Evolutionary conservation across 2,797 vertebrate genomes (phyloP), one percentile per base, ranked within the genome.

Genomic region (Argyrosomus regius): DNA sequence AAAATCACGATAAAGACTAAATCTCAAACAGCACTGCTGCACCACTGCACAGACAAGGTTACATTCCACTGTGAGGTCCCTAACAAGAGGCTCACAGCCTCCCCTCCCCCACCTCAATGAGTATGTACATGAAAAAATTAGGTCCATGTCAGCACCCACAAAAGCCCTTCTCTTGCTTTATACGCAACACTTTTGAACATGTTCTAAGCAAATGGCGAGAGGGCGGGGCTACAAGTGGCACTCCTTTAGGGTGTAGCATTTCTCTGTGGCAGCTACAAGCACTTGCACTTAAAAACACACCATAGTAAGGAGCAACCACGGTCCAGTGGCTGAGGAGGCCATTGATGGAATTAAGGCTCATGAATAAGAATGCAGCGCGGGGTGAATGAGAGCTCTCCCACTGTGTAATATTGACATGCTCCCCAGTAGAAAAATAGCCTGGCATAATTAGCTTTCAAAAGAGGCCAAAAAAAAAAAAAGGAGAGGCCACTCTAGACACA

Each of bases 331-430:
- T 76, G 83, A 89, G 80, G 61, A 86, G 81, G 87, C 87, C 90
- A 88, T 89, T 92, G 92, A 93, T 90, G 90, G 92, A 94, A 94
- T 95, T 94, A 91, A 91, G 87, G 70, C 90, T 93, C 91, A 93
- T 93, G 93, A 95, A 95, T 94, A 92, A 90, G 80, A 95, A 95
- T 92, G 91, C 65, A 54, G 80, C 45, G 28, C 28, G 17, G 58
- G 68, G 71, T 60, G 78, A 91, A 75, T 70, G 83, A 88, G 86
- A 85, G 84, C 89, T 88, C 88, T 88, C 92, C 91, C 80, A 78
- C 89, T 88, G 89, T 80, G 90, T 70, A 79, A 90, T 91, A 93
- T 91, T 92, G 92, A 94, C 93, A 92, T 90, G 89, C 88, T 92
- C 89, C 83, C 66, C 75, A 62, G 88, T 91, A 85, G 88, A 88